Base-by-base conservation (phyloP, 2,888 invertebrate genomes). In the Macaria notata region DNA sequence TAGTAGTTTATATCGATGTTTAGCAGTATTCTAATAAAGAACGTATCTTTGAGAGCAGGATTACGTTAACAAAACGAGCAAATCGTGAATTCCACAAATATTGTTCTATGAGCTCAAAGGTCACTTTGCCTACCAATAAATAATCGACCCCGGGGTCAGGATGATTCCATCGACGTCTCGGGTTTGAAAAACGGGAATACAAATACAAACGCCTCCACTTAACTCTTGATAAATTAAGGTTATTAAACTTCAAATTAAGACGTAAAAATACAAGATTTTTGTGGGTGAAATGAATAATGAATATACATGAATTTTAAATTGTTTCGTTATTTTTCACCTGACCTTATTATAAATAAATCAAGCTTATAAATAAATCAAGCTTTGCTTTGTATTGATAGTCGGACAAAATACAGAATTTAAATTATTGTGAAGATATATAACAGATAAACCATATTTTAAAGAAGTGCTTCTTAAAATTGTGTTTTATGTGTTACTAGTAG, bases 111-210 rank as follows among this genome's bases (percentile, higher is more conserved):
- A 59, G 66, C 56, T 68, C 70, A 73, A 59, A 73, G 66, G 66
- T 63, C 61, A 49, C 50, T 57, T 66, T 61, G 64, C 54, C 52
- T 61, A 63, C 56, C 62, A 71, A 80, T 83, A 81, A 82, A 83
- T 82, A 76, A 76, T 57, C 64, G 79, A 82, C 75, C 82, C 61
- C 59, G 61, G 61, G 81, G 79, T 81, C 75, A 71, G 73, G 71
- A 75, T 75, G 69, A 76, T 76, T 76, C 68, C 71, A 75, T 55
- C 50, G 41, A 30, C 72, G 70, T 67, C 64, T 68, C 68, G 65
- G 67, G 63, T 66, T 75, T 72, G 76, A 76, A 76, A 78, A 78
- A 79, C 68, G 67, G 64, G 60, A 68, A 69, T 70, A 59, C 54
- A 62, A 44, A 44, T 38, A 47, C 0, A 36, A 31, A 65, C 59